Evolutionary conservation across 2,113 vertebrate genomes (phyloP).

Genomic region (Tetrax tetrax): DNA sequence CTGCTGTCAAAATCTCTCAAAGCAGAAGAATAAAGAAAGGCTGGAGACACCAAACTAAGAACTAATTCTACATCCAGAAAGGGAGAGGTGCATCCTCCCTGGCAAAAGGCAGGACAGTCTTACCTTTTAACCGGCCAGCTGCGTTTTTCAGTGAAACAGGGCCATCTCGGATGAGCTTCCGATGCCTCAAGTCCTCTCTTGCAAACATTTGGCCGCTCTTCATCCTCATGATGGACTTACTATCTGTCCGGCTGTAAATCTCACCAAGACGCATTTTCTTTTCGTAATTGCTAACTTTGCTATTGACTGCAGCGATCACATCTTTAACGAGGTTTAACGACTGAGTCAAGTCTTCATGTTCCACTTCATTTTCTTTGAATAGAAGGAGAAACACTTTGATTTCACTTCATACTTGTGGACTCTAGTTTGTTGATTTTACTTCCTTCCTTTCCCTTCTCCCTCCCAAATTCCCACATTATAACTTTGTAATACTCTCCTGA

Average conservation of each 20-base stretch:
- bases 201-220: constrained; percentile 97
- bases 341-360: constrained; percentile 83
- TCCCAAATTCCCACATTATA: not conserved
- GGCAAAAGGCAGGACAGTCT: not conserved
- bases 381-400: not conserved
- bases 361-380: constrained; percentile 83
- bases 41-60: not conserved
- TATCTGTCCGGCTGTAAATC: constrained; percentile 88
- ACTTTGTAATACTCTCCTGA: not conserved
- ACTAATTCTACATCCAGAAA: not conserved
- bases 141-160: constrained; percentile 84
- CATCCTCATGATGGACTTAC: constrained; percentile 96
- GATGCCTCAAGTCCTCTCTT: constrained; percentile 88
- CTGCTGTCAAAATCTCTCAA: not conserved
- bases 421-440: not conserved
- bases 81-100: not conserved
- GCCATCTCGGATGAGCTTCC: constrained; percentile 90
- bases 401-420: not conserved
- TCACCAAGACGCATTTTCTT: constrained; percentile 89
- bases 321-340: constrained; percentile 88
- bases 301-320: constrained; percentile 88
- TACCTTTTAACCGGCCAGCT: constrained; percentile 89
- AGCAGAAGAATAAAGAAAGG: not conserved
- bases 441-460: not conserved
- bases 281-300: constrained; percentile 91